A percentile compares a stretch with the other conserved stretches of the same genome.
phyloP scores from a whole-genome alignment of 2,888 invertebrate species.

The Eilema sororculum region DNA sequence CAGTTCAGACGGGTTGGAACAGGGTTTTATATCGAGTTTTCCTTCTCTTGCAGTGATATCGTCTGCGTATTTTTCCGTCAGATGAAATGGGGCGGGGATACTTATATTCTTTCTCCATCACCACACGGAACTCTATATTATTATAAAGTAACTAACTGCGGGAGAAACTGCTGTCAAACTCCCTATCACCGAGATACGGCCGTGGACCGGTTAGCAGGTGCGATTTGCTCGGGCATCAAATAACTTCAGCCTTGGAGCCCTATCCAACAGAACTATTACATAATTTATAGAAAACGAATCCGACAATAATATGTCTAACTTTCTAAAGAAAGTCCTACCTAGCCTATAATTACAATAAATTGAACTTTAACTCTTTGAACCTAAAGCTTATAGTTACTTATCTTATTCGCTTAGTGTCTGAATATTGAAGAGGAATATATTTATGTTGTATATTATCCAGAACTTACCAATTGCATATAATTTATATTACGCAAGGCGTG shows the following conservation, averaged over 20 bases:
- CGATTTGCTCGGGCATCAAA: no score
- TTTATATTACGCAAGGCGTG: slow-evolving; percentile 48
- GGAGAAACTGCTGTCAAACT: no score
- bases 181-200: no score
- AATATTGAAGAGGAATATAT: not conserved
- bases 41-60: no score
- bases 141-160: no score
- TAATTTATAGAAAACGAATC: not conserved
- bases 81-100: no score
- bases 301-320: not conserved
- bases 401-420: not conserved
- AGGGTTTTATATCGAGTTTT: no score
- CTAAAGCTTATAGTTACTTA: not conserved
- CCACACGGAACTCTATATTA: no score
- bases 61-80: no score
- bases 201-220: no score
- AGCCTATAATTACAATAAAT: not conserved
- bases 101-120: no score
- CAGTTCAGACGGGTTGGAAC: no score
- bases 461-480: slow-evolving; percentile 3
- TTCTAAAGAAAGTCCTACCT: slow-evolving; percentile 11
- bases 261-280: not conserved
- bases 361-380: not conserved
- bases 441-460: not conserved
- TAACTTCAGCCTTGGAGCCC: not conserved